Percentiles rank a stretch among this genome's conserved stretches.
Conservation (phyloP, 2,797 vertebrate species). For the Columba guinea region DNA sequence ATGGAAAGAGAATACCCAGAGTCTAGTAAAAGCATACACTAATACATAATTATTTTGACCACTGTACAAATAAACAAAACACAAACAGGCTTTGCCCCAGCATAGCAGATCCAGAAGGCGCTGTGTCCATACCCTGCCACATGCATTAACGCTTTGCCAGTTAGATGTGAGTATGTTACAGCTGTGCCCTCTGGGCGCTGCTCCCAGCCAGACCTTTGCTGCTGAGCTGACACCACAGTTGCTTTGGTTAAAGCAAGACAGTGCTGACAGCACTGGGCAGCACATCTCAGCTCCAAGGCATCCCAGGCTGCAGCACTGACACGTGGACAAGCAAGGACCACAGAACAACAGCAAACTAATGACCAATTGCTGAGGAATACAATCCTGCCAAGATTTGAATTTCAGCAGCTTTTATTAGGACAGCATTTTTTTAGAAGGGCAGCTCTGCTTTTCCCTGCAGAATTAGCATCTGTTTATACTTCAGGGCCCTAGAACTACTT, state of each 20-base stretch:
- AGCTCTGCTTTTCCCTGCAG: neutral
- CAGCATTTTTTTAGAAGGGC: neutral
- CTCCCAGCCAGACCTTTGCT: neutral
- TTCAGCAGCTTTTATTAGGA: neutral
- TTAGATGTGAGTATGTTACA: fast-evolving
- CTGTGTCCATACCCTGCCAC: fast-evolving
- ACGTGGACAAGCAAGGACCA: neutral
- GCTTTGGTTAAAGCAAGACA: neutral
- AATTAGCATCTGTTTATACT: neutral
- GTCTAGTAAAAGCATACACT: fast-evolving
- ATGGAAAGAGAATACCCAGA: neutral
- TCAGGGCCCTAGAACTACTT: neutral
- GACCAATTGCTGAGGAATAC: neutral
- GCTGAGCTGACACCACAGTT: neutral
- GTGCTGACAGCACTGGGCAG: neutral
- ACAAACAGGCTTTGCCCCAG: neutral
- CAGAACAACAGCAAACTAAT: neutral
- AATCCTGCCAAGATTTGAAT: neutral
- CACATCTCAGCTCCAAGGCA: neutral
- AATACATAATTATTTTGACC: neutral
- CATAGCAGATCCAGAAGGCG: fast-evolving
- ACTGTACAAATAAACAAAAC: neutral
- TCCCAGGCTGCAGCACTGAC: neutral
- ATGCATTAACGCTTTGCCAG: neutral
- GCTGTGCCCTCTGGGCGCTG: neutral